These are phyloP conservation scores for Heliocidaris erythrogramma DNA, from an alignment of 35 echinoderm and acorn worm species.

Conservation along the genomic window DNA sequence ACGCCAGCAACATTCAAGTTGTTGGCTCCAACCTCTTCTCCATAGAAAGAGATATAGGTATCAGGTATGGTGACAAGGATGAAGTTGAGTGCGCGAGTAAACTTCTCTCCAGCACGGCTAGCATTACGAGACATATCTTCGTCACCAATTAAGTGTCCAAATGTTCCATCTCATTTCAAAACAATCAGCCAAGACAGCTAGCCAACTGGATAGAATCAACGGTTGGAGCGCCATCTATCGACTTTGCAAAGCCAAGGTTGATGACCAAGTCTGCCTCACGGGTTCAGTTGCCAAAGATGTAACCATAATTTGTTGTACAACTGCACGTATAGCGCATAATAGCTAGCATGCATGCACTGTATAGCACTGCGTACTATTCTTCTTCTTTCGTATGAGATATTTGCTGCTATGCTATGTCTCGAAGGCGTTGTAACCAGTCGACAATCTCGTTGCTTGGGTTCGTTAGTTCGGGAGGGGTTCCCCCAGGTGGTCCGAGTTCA, in stretches of 20 bases:
- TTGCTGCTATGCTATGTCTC: too few species aligned
- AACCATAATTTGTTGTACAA: constrained; percentile 76
- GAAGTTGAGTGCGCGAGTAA: constrained; percentile 59
- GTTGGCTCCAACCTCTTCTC: constrained; percentile 81
- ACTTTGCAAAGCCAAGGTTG: constrained; percentile 55
- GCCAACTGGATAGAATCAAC: constrained; percentile 42
- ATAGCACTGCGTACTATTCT: too few species aligned
- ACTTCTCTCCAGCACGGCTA: constrained; percentile 49
- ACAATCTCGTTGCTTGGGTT: too few species aligned
- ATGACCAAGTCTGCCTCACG: constrained; percentile 54
- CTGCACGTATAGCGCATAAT: too few species aligned
- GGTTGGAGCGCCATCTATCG: constrained; percentile 28
- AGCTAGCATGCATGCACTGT: too few species aligned
- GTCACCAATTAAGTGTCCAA: constrained; percentile 66
- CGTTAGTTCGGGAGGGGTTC: too few species aligned
- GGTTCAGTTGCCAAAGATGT: constrained; percentile 54
- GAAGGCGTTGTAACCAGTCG: too few species aligned
- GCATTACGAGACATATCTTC: constrained; percentile 65
- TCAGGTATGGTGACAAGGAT: constrained; percentile 77
- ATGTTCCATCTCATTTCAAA: constrained; percentile 61
- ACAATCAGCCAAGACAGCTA: constrained; percentile 44
- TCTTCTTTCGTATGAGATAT: too few species aligned
- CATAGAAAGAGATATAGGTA: constrained; percentile 66
- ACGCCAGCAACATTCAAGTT: constrained; percentile 35
- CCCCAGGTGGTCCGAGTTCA: too few species aligned